Base-by-base conservation (phyloP, 2,113 vertebrate genomes). In the Panthera uncia region DNA sequence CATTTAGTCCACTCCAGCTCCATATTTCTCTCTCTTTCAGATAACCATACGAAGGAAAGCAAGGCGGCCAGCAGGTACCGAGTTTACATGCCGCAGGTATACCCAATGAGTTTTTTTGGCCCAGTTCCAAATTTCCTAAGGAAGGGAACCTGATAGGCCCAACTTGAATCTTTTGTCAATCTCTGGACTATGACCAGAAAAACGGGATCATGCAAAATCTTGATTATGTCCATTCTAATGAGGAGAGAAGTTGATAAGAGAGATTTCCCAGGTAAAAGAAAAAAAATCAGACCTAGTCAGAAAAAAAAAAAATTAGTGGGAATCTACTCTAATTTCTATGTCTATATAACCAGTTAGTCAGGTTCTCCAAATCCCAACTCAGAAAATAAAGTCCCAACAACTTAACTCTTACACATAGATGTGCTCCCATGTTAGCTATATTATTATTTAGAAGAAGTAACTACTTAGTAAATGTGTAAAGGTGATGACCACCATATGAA, bases 71-170 rank as follows among this genome's bases (percentile, higher is more conserved):
- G 23, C 25, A 95, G n/a, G n/a, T 23, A 50, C 14, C 4, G 38
- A 41, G 21, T 65, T 50, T 76, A 80, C 6, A 90, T 1, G 18
- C 76, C 69, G 38, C 11, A 87, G 18, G 19, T 45, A 8, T 1
- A 38, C 21, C 21, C 4, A 68, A 38, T 80, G 38, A 48, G 36
- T 61, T 36, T 92, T 89, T 73, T 41, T 36, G 79, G 83, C 18
- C 38, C 31, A n/a, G 50, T 80, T 89, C 74, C 63, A 92, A 48
- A 87, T 83, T 94, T 87, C 18, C 61, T 90, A 95, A 57, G 19
- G 23, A 93, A 82, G 15, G n/a, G 2, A 73, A 25, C 7, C 5
- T 73, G 25, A 74, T 48, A 82, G 61, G 73, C 4, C n/a, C 18
- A 68, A 25, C 4, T 33, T 89, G 55, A 93, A 18, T 83, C 31